Evolutionary conservation across 2,888 invertebrate species (phyloP).

Genomic region (Dermolepida albohirtum): DNA sequence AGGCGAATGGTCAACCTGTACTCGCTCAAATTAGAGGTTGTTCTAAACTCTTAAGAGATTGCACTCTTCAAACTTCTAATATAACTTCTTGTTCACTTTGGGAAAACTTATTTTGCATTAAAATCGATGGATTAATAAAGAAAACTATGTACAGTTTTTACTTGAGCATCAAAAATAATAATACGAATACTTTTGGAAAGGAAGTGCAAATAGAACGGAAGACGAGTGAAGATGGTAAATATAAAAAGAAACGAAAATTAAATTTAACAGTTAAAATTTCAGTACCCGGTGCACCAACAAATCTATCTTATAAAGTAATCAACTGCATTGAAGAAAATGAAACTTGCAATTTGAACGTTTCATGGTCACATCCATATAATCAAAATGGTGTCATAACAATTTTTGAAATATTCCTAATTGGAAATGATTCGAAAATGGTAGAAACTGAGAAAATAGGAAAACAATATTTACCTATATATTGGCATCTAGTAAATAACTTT

Average conservation of each 20-base stretch:
- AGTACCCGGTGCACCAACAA: constrained; percentile 58
- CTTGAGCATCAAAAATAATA: constrained; percentile 57
- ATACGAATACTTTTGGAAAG: constrained; percentile 55
- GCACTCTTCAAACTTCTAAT: constrained; percentile 49
- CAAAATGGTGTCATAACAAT: constrained; percentile 58
- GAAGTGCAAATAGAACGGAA: constrained; percentile 50
- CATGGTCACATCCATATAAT: constrained; percentile 59
- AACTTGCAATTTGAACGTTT: constrained; percentile 58
- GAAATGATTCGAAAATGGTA: constrained; percentile 45
- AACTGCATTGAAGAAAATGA: constrained; percentile 53
- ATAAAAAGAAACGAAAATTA: constrained; percentile 5
- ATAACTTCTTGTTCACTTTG: constrained; percentile 57
- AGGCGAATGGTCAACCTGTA: constrained; percentile 53
- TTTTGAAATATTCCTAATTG: constrained; percentile 58
- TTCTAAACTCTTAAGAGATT: constrained; percentile 52
- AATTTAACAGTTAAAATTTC: constrained; percentile 32
- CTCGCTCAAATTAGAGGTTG: constrained; percentile 55
- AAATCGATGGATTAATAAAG: constrained; percentile 53
- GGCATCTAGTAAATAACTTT: constrained; percentile 44
- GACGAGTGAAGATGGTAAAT: constrained; percentile 54
- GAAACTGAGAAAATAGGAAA: constrained; percentile 20
- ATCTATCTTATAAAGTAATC: constrained; percentile 57
- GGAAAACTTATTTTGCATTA: constrained; percentile 56
- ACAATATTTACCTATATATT: constrained; percentile 43
- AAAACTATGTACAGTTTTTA: constrained; percentile 53